phyloP scores from a whole-genome alignment of 2,888 invertebrate genomes.

The Lissonota sp. region DNA sequence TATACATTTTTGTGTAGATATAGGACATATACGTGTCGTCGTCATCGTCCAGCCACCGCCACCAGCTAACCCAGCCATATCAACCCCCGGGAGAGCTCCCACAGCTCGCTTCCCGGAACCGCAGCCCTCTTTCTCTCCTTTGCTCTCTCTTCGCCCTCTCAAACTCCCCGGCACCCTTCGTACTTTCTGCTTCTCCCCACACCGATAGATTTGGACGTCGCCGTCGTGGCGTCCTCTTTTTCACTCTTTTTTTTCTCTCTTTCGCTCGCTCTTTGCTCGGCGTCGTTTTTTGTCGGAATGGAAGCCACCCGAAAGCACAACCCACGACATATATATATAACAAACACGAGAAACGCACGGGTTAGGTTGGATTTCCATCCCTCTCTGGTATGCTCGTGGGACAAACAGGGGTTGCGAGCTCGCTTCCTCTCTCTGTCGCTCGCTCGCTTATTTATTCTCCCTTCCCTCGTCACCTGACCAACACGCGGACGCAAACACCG shows the following conservation, averaged over 20 bases:
- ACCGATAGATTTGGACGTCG: constrained; percentile 18
- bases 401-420: constrained; percentile 53
- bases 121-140: constrained; percentile 48
- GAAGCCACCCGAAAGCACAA: constrained; percentile 64
- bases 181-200: constrained; percentile 15
- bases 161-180: not conserved
- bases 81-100: constrained; percentile 63
- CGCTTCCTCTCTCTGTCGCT: constrained; percentile 49
- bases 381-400: constrained; percentile 1
- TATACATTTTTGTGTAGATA: not conserved
- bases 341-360: constrained; percentile 27
- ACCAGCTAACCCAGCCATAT: constrained; percentile 29
- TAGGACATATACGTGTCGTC: constrained; percentile 41
- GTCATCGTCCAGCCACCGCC: constrained; percentile 69
- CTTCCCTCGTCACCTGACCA: constrained; percentile 18
- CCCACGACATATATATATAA: constrained; percentile 11
- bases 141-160: constrained; percentile 34
- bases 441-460: constrained; percentile 19
- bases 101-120: constrained; percentile 78
- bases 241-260: constrained; percentile 11
- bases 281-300: constrained; percentile 37
- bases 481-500: constrained; percentile 9
- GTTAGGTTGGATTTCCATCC: constrained; percentile 48
- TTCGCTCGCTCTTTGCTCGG: constrained; percentile 1
- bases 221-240: constrained; percentile 19